Evolutionary conservation across 53 echinoderm and acorn worm genomes (phyloP).

Genomic region (Astropecten irregularis): DNA sequence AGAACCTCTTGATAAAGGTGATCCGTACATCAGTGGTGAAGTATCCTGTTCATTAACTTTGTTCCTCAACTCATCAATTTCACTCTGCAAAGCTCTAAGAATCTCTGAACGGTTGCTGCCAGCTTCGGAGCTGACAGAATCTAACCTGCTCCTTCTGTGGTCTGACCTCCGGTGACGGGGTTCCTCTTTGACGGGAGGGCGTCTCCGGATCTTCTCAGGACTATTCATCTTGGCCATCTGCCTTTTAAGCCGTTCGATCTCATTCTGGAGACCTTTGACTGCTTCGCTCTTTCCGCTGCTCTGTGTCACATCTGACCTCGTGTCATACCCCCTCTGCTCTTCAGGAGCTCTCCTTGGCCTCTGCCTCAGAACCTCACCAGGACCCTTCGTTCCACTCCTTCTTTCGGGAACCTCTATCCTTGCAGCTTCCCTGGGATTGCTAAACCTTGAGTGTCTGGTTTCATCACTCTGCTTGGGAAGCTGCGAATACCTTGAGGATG

Average conservation of each 20-base stretch:
- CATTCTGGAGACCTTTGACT: slow-evolving; percentile 64
- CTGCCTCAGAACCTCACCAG: background rate
- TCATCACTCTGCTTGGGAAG: background rate
- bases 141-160: slow-evolving; percentile 5
- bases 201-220: slow-evolving; percentile 11
- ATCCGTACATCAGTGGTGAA: background rate
- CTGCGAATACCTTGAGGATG: background rate
- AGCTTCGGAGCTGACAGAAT: slow-evolving; percentile 24
- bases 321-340: slow-evolving; percentile 41
- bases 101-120: slow-evolving; percentile 74
- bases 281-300: slow-evolving; percentile 69
- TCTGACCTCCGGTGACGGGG: background rate
- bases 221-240: slow-evolving; percentile 51
- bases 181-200: background rate
- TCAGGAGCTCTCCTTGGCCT: background rate
- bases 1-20: slow-evolving; percentile 15
- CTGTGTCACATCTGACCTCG: slow-evolving; percentile 64
- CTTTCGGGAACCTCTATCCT: background rate
- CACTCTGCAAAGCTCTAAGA: slow-evolving; percentile 68
- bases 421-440: background rate
- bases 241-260: slow-evolving; percentile 60
- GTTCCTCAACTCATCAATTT: slow-evolving; percentile 71
- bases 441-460: background rate
- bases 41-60: slow-evolving; percentile 39
- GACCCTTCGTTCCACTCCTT: background rate